These are phyloP conservation scores for Himalopsyche japonica DNA, from an alignment of 2,888 invertebrate species.

Conservation along the genomic window DNA sequence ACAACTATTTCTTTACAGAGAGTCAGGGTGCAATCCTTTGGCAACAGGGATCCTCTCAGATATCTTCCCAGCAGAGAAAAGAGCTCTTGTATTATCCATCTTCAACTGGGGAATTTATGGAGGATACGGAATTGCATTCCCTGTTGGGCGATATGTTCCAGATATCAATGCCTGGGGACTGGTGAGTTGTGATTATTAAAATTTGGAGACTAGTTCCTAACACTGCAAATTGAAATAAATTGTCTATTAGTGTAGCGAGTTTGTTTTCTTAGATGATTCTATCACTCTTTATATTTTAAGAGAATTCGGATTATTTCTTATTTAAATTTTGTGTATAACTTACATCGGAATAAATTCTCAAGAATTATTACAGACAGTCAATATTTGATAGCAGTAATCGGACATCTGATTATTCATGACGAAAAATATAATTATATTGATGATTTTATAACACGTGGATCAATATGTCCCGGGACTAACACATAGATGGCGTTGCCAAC, in stretches of 20 bases:
- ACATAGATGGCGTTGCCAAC: too few relatives aligned
- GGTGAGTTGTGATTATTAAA: conserved; percentile 52
- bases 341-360: too few relatives aligned
- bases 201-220: background rate
- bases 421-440: too few relatives aligned
- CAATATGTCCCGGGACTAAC: too few relatives aligned
- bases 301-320: too few relatives aligned
- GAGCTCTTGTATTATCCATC: conserved; percentile 87
- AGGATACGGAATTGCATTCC: conserved; percentile 90
- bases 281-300: too few relatives aligned
- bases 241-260: background rate
- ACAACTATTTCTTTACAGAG: conserved; percentile 53
- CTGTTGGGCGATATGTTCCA: conserved; percentile 85
- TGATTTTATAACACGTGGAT: too few relatives aligned
- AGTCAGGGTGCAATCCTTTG: conserved; percentile 85
- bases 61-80: conserved; percentile 77
- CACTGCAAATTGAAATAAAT: too few relatives aligned
- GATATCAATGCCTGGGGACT: conserved; percentile 72
- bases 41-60: conserved; percentile 84
- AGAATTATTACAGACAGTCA: too few relatives aligned
- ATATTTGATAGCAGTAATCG: too few relatives aligned
- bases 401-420: too few relatives aligned
- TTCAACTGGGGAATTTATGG: conserved; percentile 97
- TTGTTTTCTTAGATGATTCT: background rate
- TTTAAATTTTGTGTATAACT: too few relatives aligned